Base-by-base conservation (phyloP, 1,140 invertebrate genomes). In the Macrobrachium rosenbergii region DNA sequence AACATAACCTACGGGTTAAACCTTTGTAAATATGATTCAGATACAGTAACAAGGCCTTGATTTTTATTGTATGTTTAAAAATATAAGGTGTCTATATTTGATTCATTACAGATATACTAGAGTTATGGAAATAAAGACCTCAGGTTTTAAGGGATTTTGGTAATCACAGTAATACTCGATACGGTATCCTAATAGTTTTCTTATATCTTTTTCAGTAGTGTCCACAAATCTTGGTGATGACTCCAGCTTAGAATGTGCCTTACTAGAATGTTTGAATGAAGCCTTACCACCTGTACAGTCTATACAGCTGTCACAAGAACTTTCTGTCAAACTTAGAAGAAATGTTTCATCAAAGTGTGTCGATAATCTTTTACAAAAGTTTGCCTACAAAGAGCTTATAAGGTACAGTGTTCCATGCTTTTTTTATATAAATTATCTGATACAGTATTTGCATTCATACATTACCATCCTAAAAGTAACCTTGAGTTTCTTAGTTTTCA, bases 311-410 rank as follows among this genome's bases (percentile, higher is more conserved):
- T 73, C 69, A 21, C 78, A 81, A 58, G 81, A 78, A 19, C 69
- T 87, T 17, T 72, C 85, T 7, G 75, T 60, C 45, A 87, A 87
- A 76, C 58, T 87, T 17, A 76, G 78, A 62, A 81, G 64, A 79
- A 87, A 28, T 43, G 21, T 87, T n/a, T 43, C 79, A 52, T 37
- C 85, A 12, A 87, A 87, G 43, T 78, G 43, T 58, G 63, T 87
- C 64, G 64, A 81, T 79, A 87, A 87, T 67, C 79, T 87, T 19
- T 58, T 87, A 19, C 78, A 87, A 52, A 87, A 87, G 23, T 87
- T 87, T 87, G 85, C 85, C 7, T 87, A 87, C 60, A 87, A 87
- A 43, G 85, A 87, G 59, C 85, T 87, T 62, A 87, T 87, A 62
- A 87, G 85, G 85, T 87, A 81, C 73, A 59, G 37, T 16, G 12